Evolutionary conservation across 2,113 vertebrate genomes (phyloP).

Genomic region (Campylomormyrus numenius): DNA sequence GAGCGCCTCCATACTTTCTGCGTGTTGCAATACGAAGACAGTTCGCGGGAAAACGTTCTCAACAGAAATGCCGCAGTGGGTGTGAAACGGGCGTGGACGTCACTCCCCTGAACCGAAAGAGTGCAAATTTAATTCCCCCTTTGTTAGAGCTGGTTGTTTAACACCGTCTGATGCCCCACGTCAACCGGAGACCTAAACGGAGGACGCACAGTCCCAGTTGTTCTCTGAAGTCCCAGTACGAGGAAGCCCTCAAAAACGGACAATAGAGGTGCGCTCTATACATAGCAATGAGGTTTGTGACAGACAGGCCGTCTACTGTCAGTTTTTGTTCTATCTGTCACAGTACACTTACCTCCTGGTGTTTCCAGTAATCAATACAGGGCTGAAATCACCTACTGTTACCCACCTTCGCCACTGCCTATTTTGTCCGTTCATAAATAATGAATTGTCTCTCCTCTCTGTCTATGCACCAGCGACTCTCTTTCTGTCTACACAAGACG

Average conservation of each 20-base stretch:
- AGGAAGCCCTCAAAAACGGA: conserved; percentile 32
- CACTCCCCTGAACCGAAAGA: not conserved
- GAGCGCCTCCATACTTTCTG: not conserved
- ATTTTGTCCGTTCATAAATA: conserved; percentile 98
- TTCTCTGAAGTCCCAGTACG: not conserved
- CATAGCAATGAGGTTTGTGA: conserved; percentile 54
- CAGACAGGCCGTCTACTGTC: conserved; percentile 62
- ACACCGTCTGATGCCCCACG: not conserved
- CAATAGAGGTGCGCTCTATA: conserved; percentile 62
- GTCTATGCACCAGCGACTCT: conserved; percentile 41
- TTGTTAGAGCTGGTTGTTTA: not conserved
- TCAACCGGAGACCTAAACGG: not conserved
- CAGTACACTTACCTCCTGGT: conserved; percentile 87
- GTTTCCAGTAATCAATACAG: conserved; percentile 96
- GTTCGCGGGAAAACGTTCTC: not conserved
- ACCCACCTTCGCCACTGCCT: conserved; percentile 82
- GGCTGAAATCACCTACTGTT: conserved; percentile 88
- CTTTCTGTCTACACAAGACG: conserved; percentile 30
- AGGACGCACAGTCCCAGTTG: not conserved
- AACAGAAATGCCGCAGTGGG: not conserved
- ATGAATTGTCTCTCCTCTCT: conserved; percentile 67
- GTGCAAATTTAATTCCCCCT: not conserved
- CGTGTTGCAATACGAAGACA: not conserved
- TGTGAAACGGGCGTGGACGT: not conserved
- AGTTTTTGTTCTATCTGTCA: conserved; percentile 79